These are phyloP conservation scores for Acrocephalus scirpaceus DNA, from an alignment of 2,797 vertebrate species.

Conservation along the genomic window DNA sequence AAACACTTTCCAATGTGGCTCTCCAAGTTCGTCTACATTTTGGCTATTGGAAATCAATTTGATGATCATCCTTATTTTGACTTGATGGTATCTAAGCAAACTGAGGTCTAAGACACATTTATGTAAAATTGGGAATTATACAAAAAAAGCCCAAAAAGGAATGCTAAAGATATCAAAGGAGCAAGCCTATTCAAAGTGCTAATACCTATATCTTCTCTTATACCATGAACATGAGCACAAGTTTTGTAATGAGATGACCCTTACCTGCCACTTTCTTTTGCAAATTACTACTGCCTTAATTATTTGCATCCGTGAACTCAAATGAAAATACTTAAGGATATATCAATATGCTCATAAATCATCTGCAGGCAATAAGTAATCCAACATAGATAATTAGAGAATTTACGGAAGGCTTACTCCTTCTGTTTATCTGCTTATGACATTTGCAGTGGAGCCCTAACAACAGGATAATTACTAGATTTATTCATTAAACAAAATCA, in stretches of 20 bases:
- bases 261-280: constrained; percentile 81
- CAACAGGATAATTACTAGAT: constrained; percentile 96
- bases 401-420: constrained; percentile 91
- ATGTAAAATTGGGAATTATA: background rate
- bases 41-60: background rate
- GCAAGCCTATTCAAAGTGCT: constrained; percentile 26
- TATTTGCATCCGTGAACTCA: constrained; percentile 93
- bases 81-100: background rate
- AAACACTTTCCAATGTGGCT: background rate
- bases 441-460: constrained; percentile 92
- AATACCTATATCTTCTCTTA: constrained; percentile 38
- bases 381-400: constrained; percentile 90
- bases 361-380: constrained; percentile 87
- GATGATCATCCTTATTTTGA: background rate
- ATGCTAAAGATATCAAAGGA: constrained; percentile 26
- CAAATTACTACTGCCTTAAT: constrained; percentile 88
- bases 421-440: constrained; percentile 97
- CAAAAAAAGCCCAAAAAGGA: background rate
- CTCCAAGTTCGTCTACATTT: background rate
- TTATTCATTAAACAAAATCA: constrained; percentile 98
- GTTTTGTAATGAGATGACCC: constrained; percentile 79
- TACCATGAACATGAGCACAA: constrained; percentile 24
- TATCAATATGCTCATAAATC: constrained; percentile 91
- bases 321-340: constrained; percentile 89
- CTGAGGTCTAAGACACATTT: background rate